phyloP scores from a whole-genome alignment of 2,113 vertebrate genomes.

The Archocentrus centrarchus region DNA sequence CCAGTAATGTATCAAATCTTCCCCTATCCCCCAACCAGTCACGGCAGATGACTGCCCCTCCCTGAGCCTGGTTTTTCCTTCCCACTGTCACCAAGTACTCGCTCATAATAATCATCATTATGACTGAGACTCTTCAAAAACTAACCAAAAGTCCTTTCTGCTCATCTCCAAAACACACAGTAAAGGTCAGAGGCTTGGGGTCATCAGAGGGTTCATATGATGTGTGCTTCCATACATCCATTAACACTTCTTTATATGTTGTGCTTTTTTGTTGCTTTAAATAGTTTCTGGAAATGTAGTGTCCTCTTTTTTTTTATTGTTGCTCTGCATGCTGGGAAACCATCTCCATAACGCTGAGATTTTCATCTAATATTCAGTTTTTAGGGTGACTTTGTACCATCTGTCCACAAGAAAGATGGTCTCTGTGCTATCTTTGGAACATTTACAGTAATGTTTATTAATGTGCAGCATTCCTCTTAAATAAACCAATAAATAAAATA shows the following conservation, averaged over 20 bases:
- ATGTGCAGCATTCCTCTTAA: not conserved
- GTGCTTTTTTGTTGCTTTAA: no score
- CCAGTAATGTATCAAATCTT: no score
- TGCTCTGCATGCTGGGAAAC: not conserved
- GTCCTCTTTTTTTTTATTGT: not conserved
- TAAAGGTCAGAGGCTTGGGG: not conserved
- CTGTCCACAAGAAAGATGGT: not conserved
- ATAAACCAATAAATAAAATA: not conserved
- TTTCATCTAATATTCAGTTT: not conserved
- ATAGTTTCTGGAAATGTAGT: not conserved
- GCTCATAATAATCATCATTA: no score
- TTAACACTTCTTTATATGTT: no score
- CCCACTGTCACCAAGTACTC: no score
- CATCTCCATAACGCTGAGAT: not conserved
- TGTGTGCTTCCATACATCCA: not conserved
- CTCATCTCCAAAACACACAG: fast-evolving
- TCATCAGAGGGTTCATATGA: not conserved
- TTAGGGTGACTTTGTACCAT: constrained; percentile 9
- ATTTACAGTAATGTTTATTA: constrained; percentile 6
- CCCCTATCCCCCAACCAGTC: no score
- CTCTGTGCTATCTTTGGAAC: not conserved
- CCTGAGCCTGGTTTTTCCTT: no score
- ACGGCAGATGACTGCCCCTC: no score
- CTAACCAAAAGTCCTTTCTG: not conserved
- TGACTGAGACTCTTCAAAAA: no score